phyloP scores from a whole-genome alignment of 2,797 vertebrate genomes.

The Bradypus variegatus region DNA sequence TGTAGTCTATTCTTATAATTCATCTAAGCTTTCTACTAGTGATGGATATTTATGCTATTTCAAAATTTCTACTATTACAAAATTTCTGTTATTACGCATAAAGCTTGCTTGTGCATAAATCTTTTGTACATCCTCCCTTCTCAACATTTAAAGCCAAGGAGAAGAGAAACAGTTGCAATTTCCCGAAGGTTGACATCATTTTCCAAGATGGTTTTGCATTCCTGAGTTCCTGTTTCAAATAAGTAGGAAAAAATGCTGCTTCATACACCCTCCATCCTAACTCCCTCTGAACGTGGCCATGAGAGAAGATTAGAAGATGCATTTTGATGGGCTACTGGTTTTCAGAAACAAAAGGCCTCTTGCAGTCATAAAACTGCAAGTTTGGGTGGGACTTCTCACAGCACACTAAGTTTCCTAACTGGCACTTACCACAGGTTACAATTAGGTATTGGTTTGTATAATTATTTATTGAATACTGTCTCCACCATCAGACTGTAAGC shows the following conservation, averaged over 20 bases:
- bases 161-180: background rate
- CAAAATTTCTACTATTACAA: background rate
- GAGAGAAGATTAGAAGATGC: background rate
- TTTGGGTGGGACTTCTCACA: background rate
- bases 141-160: background rate
- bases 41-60: background rate
- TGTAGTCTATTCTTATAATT: background rate
- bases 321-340: background rate
- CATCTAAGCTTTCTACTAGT: background rate
- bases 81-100: background rate
- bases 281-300: background rate
- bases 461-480: background rate
- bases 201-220: background rate
- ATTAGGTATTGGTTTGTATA: background rate
- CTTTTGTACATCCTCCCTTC: background rate
- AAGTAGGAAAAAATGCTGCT: background rate
- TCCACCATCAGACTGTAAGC: background rate
- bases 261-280: background rate
- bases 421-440: background rate
- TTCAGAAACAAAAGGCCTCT: background rate
- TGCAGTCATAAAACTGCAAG: background rate
- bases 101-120: background rate
- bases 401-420: background rate
- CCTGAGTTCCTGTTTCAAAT: background rate
- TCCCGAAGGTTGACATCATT: slow-evolving; percentile 9